Evolutionary conservation across 1,140 invertebrate species (phyloP), one percentile per base, ranked within the genome.

Genomic region (Tenebrio molitor): DNA sequence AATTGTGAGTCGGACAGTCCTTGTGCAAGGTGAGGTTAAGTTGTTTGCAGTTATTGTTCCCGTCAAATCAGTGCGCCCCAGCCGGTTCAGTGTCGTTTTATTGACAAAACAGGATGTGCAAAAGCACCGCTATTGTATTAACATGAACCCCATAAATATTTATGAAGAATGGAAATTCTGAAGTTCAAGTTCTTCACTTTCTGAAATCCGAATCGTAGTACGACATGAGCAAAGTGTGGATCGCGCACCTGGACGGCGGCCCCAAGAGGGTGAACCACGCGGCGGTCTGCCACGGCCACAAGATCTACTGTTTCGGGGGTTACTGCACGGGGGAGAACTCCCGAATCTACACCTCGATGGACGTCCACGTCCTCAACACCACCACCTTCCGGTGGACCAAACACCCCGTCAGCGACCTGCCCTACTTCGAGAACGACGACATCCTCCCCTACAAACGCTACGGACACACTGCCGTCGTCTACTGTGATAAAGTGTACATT

Each of bases 221-320:
- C 10, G 21, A 53, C 33, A 17, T 44, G 2, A 42, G 80, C 46
- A 65, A 90, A 90, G 89, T 81, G 85, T 96, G 94, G 94, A 94
- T 92, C n/a, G 88, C 92, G 46, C 89, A 91, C 79, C 84, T 95
- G 69, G 91, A 93, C 81, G 94, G 93, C 36, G 94, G 94, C 16
- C 93, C 93, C 1, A 86, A 89, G 78, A 85, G 87, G 21, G 90
- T 97, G 0, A 97, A 97, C 83, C 95, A 97, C 88, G 95, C 95
- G 7, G 93, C 95, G n/a, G 93, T 94, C 29, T 87, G 89, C 62
- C 89, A 97, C 36, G 90, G 87, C 12, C 89, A 93, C 70, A 90
- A 89, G 77, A 94, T 97, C 62, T 97, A 91, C 81, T 94, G 93
- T 0, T 97, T 97, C 85, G 96, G 95, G 16, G 96, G 95, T 14